Base-by-base conservation (phyloP, 2,888 invertebrate species). In the Melinaea menophilus region DNA sequence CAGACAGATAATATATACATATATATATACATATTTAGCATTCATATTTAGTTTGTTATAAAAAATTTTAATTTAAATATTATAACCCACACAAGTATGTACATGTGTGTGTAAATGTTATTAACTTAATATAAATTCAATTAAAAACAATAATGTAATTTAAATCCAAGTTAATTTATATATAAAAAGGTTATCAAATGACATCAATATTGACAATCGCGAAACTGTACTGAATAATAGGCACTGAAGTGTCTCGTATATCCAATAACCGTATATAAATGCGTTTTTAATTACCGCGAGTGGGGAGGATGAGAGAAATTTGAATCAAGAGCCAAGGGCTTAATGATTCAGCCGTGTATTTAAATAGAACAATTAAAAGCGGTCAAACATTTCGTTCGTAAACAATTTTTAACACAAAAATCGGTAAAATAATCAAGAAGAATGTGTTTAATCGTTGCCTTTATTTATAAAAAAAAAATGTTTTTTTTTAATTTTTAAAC, bases 301-400 rank as follows among this genome's bases (percentile, higher is more conserved):
- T 71, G 72, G 73, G 71, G 73, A 73, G 73, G 66, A 75, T 77
- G 75, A 74, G 76, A 75, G 77, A 79, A 78, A 81, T 82, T 77
- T 75, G 73, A 80, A 77, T 75, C 77, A 74, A 74, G 75, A 81
- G 77, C 77, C 67, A 65, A 69, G 74, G 70, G 77, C 72, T 78
- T 79, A 75, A 77, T 76, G 71, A 70, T 67, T 72, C 68, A 75
- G 75, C 73, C 70, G 74, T 72, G 72, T 71, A 72, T 77, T 78
- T 78, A 81, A 82, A 84, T 77, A 79, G 79, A 83, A 83, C 80
- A 82, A 80, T 84, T 80, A 84, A 85, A 82, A 77, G 75, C 78
- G 81, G 80, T 78, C 78, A 80, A 78, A 76, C 78, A 78, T 76
- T 76, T 72, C 58, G 56, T 76, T 74, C 71, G 79, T 80, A 84